These are phyloP conservation scores for Lepidotrigona ventralis DNA, from an alignment of 1,140 invertebrate genomes.

Conservation along the genomic window DNA sequence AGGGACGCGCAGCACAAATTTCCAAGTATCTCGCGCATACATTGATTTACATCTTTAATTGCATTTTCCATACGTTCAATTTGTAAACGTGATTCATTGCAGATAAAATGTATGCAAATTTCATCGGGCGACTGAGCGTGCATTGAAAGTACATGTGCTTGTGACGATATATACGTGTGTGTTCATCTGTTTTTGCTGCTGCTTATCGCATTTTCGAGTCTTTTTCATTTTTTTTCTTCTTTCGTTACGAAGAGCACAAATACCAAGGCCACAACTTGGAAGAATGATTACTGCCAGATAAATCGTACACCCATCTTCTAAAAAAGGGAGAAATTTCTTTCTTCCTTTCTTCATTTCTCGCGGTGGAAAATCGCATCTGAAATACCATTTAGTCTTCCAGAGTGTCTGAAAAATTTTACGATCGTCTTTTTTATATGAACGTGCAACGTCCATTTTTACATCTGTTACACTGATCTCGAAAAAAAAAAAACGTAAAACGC, in stretches of 20 bases:
- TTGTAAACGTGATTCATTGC: conserved; percentile 10
- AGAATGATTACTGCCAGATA: neutral
- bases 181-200: neutral
- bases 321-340: neutral
- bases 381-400: neutral
- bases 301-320: neutral
- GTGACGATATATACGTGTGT: neutral
- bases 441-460: neutral
- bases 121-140: neutral
- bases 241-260: neutral
- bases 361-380: neutral
- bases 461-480: conserved; percentile 10
- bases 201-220: neutral
- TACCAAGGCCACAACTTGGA: neutral
- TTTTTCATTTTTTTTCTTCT: neutral
- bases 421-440: neutral
- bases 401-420: neutral
- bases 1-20: neutral
- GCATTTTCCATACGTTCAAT: neutral
- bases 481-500: conserved; percentile 11
- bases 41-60: conserved; percentile 12
- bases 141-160: neutral
- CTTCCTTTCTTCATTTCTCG: neutral
- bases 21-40: neutral
- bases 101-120: neutral